phyloP scores from a whole-genome alignment of 1,140 invertebrate species.

The Platyscapa corneri region DNA sequence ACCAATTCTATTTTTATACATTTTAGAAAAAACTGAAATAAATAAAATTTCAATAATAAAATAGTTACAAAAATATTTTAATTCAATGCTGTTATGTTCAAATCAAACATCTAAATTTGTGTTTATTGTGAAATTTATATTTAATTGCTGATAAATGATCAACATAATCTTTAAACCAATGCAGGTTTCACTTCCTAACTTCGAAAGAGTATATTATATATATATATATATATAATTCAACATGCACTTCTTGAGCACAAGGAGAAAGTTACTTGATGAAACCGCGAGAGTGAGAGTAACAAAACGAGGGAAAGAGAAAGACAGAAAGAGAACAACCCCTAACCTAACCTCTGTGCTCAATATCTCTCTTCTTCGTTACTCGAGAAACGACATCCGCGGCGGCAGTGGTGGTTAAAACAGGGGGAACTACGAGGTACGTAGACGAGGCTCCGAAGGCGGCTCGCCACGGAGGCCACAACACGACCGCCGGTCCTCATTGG shows the following conservation, averaged over 20 bases:
- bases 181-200: too few species aligned
- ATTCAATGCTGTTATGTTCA: too few species aligned
- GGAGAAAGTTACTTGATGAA: not conserved
- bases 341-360: not conserved
- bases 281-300: not conserved
- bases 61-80: too few species aligned
- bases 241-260: not conserved
- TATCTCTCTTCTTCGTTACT: not conserved
- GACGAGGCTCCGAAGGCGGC: slow-evolving; percentile 67
- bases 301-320: not conserved
- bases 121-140: too few species aligned
- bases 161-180: too few species aligned
- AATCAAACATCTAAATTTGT: too few species aligned
- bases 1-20: too few species aligned
- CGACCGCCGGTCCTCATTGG: slow-evolving; percentile 74
- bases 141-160: too few species aligned
- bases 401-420: slow-evolving; percentile 45
- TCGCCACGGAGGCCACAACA: slow-evolving; percentile 74
- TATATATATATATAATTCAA: not conserved
- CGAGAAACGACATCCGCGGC: slow-evolving; percentile 7
- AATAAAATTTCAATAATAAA: too few species aligned
- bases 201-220: too few species aligned
- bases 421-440: slow-evolving; percentile 15
- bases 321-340: not conserved
- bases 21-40: too few species aligned